phyloP scores from a whole-genome alignment of 2,888 invertebrate genomes.

The Cepaea hortensis region DNA sequence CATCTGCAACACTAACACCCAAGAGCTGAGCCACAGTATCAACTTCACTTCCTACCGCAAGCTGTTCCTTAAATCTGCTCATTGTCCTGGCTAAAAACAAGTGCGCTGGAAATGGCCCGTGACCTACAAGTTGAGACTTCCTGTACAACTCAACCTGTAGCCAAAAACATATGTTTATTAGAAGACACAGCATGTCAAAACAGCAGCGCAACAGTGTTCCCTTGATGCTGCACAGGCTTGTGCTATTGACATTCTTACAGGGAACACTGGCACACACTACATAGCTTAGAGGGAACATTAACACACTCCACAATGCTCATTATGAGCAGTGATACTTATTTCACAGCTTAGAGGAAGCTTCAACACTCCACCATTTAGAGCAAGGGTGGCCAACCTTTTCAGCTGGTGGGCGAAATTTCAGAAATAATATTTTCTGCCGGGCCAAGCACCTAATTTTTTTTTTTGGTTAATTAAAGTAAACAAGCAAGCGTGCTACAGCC shows the following conservation, averaged over 20 bases:
- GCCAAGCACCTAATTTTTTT: too few species aligned
- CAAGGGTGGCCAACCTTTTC: too few species aligned
- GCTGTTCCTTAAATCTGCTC: not conserved
- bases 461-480: too few species aligned
- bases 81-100: conserved; percentile 24
- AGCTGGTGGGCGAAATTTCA: too few species aligned
- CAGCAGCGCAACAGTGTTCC: too few species aligned
- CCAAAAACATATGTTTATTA: not conserved
- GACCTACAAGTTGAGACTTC: not conserved
- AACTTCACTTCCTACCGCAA: not conserved
- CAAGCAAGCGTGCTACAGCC: too few species aligned
- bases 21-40: conserved; percentile 12
- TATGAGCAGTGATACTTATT: too few species aligned
- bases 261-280: not conserved
- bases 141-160: conserved; percentile 30
- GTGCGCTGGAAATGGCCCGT: conserved; percentile 23
- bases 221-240: not conserved
- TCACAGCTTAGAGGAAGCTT: too few species aligned
- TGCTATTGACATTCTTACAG: not conserved
- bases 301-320: too few species aligned
- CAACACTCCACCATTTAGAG: too few species aligned
- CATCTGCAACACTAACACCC: conserved; percentile 14
- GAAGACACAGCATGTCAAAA: too few species aligned
- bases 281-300: not conserved
- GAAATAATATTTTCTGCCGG: too few species aligned